Evolutionary conservation across 1,140 invertebrate species (phyloP), one percentile per base, ranked within the genome.

Genomic region (Cryptotermes secundus): DNA sequence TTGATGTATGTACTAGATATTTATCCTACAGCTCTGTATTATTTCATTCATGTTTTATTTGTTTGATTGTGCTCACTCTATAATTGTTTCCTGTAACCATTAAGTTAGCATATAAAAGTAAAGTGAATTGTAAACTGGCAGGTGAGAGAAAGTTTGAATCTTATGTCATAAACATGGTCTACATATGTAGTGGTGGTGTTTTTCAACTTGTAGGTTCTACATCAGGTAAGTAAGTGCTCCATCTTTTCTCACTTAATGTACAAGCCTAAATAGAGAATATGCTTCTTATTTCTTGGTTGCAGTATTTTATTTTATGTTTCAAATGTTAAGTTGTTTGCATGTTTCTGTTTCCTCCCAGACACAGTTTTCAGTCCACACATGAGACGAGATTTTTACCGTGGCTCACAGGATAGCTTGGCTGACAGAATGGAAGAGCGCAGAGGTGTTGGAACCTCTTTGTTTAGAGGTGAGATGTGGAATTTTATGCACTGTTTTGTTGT

Each of bases 321-420:
- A 31, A 42, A 34, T 35, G 65, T 36, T 59, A 79, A 34, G 79
- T 80, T 81, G 45, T 42, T 72, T 84, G 72, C 79, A 65, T 80
- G 42, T 38, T 83, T 82, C 83, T 85, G 38, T 85, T 85, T 85
- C 35, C 42, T 85, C 85, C 83, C 83, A 85, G 85, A 85, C 85
- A 35, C 82, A 42, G 85, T 83, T 72, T 85, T 84, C 83, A 85
- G 79, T 85, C 45, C 85, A 49, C 85, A 94, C 86, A 95, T 96
- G 94, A 93, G 95, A 91, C 93, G 95, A 90, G 95, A 96, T 91
- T 96, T 95, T 93, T 96, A 96, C 91, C 92, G 95, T 91, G 95
- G 95, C 87, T 96, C 95, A 84, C 95, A 96, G 92, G 95, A 96
- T 91, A 96, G 95, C 90, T 92, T 96, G 85, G 95, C 94, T 87